Conservation (phyloP, 2,888 invertebrate genomes). For the Lottia gigantea region DNA sequence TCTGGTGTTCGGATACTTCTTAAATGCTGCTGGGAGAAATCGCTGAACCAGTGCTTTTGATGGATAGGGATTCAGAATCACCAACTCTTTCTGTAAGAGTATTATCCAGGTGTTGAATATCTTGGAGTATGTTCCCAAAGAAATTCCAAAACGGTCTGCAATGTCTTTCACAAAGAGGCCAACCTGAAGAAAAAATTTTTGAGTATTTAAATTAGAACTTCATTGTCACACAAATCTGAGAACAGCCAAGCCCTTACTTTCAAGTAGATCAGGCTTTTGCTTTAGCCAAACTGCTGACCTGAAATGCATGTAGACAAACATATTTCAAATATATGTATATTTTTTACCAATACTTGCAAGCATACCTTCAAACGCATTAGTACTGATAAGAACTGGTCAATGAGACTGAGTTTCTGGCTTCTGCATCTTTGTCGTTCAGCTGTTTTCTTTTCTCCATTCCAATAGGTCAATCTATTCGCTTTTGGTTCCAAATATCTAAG, state of each 20-base stretch:
- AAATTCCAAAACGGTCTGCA: slow-evolving; percentile 14
- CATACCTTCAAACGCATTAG: slow-evolving; percentile 19
- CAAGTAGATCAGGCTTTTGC: too few relatives aligned
- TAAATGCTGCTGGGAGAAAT: slow-evolving; percentile 16
- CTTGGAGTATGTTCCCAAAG: slow-evolving; percentile 10
- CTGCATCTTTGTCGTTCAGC: slow-evolving; percentile 13
- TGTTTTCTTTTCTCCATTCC: slow-evolving; percentile 11
- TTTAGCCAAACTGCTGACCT: too few relatives aligned
- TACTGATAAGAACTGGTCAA: slow-evolving; percentile 21
- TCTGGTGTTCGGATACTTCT: slow-evolving; percentile 6
- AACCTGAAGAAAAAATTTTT: too few relatives aligned
- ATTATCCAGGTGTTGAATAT: slow-evolving; percentile 19
- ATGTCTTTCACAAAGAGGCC: slow-evolving; percentile 14
- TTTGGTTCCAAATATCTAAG: slow-evolving; percentile 16
- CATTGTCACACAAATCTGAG: too few relatives aligned
- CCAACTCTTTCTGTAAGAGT: slow-evolving; percentile 20
- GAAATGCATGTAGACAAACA: too few relatives aligned
- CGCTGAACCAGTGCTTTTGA: slow-evolving; percentile 1
- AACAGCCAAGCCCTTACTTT: too few relatives aligned
- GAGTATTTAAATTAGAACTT: too few relatives aligned
- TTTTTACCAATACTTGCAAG: too few relatives aligned
- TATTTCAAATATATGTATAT: too few relatives aligned
- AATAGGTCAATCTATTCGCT: slow-evolving; percentile 13
- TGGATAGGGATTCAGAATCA: slow-evolving; percentile 18
- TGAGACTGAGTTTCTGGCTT: slow-evolving; percentile 11